These are phyloP conservation scores for Hydrolagus colliei DNA, from an alignment of 2,797 vertebrate species.

Conservation along the genomic window DNA sequence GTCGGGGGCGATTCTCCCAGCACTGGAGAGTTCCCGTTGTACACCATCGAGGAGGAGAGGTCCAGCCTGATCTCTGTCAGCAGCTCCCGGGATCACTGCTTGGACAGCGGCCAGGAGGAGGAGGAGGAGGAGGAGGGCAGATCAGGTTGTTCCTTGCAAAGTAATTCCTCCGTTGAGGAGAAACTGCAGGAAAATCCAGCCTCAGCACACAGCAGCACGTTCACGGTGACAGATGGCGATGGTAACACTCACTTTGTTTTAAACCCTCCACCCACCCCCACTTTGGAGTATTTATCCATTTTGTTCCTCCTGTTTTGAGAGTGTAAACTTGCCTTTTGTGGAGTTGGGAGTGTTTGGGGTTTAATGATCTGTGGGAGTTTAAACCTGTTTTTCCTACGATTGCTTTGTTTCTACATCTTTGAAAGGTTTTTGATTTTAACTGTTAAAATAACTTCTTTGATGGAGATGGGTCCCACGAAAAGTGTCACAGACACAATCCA, in stretches of 20 bases:
- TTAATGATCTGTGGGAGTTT: neutral
- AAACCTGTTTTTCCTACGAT: neutral
- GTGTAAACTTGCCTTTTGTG: neutral
- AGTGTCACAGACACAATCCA: too few relatives aligned
- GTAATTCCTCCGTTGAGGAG: neutral
- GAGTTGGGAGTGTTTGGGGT: neutral
- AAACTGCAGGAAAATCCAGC: neutral
- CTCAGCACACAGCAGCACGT: neutral
- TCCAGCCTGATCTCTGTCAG: neutral
- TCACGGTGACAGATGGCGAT: neutral
- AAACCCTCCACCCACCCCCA: neutral
- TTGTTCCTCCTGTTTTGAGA: too few relatives aligned
- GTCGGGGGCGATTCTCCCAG: neutral
- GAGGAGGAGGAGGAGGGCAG: neutral
- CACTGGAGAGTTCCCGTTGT: neutral
- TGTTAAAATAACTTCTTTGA: too few relatives aligned
- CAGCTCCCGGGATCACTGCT: neutral
- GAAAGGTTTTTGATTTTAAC: too few relatives aligned
- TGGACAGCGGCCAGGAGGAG: neutral
- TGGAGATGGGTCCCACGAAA: too few relatives aligned
- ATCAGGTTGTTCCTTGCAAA: neutral
- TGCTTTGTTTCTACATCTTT: too few relatives aligned
- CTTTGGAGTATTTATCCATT: too few relatives aligned
- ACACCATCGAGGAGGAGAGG: neutral
- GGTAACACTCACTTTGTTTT: neutral